Conservation (phyloP, 1,140 invertebrate genomes). For the Drosophila asahinai region DNA sequence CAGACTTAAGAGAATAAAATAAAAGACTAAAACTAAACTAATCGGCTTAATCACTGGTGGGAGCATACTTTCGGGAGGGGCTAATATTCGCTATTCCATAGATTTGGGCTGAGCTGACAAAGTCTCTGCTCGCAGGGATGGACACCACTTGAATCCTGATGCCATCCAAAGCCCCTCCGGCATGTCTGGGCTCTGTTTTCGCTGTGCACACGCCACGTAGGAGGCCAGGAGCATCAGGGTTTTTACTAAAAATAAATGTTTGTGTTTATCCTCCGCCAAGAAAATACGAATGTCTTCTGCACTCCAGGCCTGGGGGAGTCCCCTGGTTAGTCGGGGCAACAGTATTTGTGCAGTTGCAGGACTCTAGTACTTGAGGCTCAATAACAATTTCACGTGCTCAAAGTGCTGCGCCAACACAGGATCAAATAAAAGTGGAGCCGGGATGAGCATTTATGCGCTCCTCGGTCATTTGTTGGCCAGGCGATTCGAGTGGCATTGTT, state of each 20-base stretch:
- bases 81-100: not conserved
- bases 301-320: not conserved
- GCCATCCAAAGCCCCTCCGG: not conserved
- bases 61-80: constrained; percentile 9
- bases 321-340: not conserved
- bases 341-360: constrained; percentile 20
- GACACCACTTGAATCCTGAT: constrained; percentile 45
- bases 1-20: constrained; percentile 36
- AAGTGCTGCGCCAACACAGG: constrained; percentile 64
- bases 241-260: constrained; percentile 52
- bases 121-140: constrained; percentile 7
- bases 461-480: constrained; percentile 10
- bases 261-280: constrained; percentile 5
- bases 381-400: constrained; percentile 62
- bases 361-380: constrained; percentile 28
- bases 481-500: constrained; percentile 9
- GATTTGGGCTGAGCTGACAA: not conserved
- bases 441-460: constrained; percentile 20
- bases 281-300: constrained; percentile 16
- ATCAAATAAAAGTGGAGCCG: constrained; percentile 54
- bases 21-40: constrained; percentile 10
- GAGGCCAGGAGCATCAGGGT: constrained; percentile 36
- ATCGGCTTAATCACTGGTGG: not conserved
- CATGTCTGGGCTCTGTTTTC: constrained; percentile 14
- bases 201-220: constrained; percentile 35